phyloP scores from a whole-genome alignment of 2,797 vertebrate species.

The Balearica regulorum region DNA sequence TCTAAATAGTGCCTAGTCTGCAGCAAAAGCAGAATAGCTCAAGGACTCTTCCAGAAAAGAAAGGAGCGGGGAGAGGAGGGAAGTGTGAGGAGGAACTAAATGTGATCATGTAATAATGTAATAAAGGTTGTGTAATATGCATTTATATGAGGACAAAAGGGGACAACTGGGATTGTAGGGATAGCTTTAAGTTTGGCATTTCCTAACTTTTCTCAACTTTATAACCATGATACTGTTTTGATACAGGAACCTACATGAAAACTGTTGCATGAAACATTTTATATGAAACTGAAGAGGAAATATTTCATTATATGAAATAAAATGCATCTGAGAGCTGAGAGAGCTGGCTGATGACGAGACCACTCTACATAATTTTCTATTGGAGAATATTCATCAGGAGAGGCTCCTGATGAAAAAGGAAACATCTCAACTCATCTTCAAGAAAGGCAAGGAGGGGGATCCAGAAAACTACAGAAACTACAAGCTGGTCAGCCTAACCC shows the following conservation, averaged over 20 bases:
- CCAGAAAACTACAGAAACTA: background rate
- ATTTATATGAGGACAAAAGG: background rate
- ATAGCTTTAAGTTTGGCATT: background rate
- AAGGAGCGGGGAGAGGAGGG: background rate
- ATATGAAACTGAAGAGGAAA: background rate
- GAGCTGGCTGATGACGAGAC: background rate
- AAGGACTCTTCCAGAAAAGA: background rate
- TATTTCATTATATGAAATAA: background rate
- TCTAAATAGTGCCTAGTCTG: background rate
- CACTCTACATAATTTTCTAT: background rate
- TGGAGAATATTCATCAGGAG: background rate
- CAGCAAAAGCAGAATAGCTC: background rate
- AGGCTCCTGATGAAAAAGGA: background rate
- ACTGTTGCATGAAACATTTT: background rate
- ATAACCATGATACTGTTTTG: background rate
- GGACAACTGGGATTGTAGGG: background rate
- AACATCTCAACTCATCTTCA: background rate
- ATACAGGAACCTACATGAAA: background rate
- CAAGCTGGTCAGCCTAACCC: background rate
- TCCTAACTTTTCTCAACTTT: background rate
- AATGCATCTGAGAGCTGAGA: background rate
- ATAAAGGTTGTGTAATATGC: background rate
- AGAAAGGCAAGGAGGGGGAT: background rate
- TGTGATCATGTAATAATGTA: background rate
- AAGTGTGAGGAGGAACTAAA: background rate